phyloP scores from a whole-genome alignment of 2,797 vertebrate genomes.

The Xenopus petersii region DNA sequence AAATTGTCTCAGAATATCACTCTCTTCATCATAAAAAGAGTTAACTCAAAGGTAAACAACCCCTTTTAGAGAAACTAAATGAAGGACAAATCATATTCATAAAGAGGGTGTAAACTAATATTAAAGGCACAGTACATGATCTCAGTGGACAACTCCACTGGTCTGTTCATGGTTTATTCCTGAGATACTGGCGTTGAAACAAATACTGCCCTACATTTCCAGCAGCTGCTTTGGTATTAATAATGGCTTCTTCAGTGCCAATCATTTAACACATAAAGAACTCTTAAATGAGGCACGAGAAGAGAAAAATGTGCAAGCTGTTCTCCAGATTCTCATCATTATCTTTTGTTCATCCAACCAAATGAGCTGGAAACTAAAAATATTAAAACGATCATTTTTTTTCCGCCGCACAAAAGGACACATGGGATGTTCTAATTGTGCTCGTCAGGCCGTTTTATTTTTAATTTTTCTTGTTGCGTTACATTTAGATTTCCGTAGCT shows the following conservation, averaged over 20 bases:
- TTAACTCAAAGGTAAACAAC: too few species aligned
- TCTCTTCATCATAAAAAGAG: too few species aligned
- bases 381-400: slow-evolving; percentile 14
- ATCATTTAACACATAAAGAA: slow-evolving; percentile 17
- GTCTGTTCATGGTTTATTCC: background rate
- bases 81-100: too few species aligned
- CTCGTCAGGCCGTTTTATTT: slow-evolving; percentile 15
- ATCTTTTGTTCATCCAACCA: slow-evolving; percentile 28
- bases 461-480: background rate
- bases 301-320: slow-evolving; percentile 10
- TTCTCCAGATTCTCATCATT: slow-evolving; percentile 22
- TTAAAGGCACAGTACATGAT: too few species aligned
- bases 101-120: too few species aligned
- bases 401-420: slow-evolving; percentile 19
- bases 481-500: background rate
- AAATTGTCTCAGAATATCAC: too few species aligned
- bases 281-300: slow-evolving; percentile 24
- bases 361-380: slow-evolving; percentile 25
- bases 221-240: slow-evolving; percentile 7
- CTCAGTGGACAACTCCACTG: too few species aligned
- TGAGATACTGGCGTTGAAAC: slow-evolving; percentile 8
- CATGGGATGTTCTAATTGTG: slow-evolving; percentile 10
- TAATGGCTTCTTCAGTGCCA: slow-evolving; percentile 6
- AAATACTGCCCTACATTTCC: background rate
- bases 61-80: too few species aligned